Evolutionary conservation across 2,888 invertebrate genomes (phyloP), one percentile per base, ranked within the genome.

Genomic region (Galerucella calmariensis): DNA sequence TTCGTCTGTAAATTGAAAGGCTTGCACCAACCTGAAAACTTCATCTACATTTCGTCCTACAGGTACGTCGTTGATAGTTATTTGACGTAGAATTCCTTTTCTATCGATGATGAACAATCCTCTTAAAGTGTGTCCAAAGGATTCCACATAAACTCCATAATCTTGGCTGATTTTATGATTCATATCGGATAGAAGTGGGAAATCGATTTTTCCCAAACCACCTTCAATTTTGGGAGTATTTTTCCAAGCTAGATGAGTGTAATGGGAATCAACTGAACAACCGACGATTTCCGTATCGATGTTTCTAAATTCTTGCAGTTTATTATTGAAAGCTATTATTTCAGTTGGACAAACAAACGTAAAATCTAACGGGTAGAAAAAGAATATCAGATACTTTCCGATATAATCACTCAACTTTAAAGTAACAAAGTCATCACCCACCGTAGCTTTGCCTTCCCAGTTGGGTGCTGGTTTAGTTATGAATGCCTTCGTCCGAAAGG

Each of bases 301-400:
- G 84, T 94, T 92, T 77, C 92, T 90, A 89, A 96, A 96, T 83
- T 96, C 95, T 51, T 92, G 90, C 0, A 91, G 93, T 76, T 95
- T 92, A 82, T 99, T 99, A 2, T 97, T 97, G 90, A 98, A 99
- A 10, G 98, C 97, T 85, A 98, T 96, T 83, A 99, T 98, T 90
- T 99, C 99, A 9, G 99, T 96, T 51, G 96, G 95, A 83, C 95
- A 95, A 10, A 95, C 95, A 86, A 95, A 95, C 4, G 95, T 95
- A 85, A 96, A 96, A 86, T 97, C 96, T 72, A 95, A 88, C 0
- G 96, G 96, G 83, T 96, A 97, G 91, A 97, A 97, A 89, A 96
- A 96, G 14, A 97, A 88, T 12, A 97, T 93, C 5, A 97, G 90
- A 84, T 96, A 97, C 93, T 96, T 94, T 79, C 95, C 96, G 85